phyloP scores from a whole-genome alignment of 2,888 invertebrate genomes.

The Luperina nickerlii region DNA sequence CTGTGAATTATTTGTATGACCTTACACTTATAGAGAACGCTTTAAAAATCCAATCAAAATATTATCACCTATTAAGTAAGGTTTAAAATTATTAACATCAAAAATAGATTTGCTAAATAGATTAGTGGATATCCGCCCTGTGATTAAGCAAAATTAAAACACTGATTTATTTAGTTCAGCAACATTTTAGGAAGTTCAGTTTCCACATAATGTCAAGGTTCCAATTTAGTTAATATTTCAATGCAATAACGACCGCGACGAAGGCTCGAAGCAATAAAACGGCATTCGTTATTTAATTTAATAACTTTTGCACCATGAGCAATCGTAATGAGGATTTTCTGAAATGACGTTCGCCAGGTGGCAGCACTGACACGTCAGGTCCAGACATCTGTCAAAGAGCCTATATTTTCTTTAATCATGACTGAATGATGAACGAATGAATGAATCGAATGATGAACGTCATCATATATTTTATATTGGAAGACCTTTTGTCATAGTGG shows the following conservation, averaged over 20 bases:
- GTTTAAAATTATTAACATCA: neutral
- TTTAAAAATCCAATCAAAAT: slow-evolving; percentile 17
- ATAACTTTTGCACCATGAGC: slow-evolving; percentile 34
- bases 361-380: too few species aligned
- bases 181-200: slow-evolving; percentile 40
- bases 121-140: neutral
- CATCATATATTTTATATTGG: too few species aligned
- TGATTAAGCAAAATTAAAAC: slow-evolving; percentile 2
- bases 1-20: neutral
- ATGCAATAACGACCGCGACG: slow-evolving; percentile 41
- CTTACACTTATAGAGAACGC: slow-evolving; percentile 12
- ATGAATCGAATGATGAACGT: too few species aligned
- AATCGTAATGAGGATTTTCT: too few species aligned
- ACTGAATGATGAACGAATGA: too few species aligned
- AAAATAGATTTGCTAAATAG: slow-evolving; percentile 2
- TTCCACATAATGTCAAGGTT: slow-evolving; percentile 61
- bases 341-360: too few species aligned
- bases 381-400: too few species aligned
- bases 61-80: neutral
- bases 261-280: slow-evolving; percentile 55
- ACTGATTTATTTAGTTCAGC: slow-evolving; percentile 26
- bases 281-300: slow-evolving; percentile 55
- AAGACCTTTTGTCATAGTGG: too few species aligned
- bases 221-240: slow-evolving; percentile 28
- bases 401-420: too few species aligned